Base-by-base conservation (phyloP, 2,888 invertebrate species). In the Zonitis immaculata region DNA sequence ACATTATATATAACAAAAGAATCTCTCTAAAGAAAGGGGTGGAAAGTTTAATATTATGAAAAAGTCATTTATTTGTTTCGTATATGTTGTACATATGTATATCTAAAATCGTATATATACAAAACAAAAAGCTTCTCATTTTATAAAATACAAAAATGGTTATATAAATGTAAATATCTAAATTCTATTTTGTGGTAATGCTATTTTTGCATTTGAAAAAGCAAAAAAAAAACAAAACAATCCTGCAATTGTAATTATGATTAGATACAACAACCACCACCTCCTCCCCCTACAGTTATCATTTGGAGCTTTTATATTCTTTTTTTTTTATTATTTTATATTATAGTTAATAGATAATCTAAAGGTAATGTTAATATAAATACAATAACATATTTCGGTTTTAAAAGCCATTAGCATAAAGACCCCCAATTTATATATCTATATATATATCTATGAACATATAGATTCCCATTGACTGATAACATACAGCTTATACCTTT, bases 61-160 rank as follows among this genome's bases (percentile, higher is more conserved):
- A 55, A 55, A 62, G 61, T 64, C 60, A 58, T 60, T 64, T 58
- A 60, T 63, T 57, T 57, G 54, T 53, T 48, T 57, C 32, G 57
- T n/a, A n/a, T n/a, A n/a, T n/a, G n/a, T n/a, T n/a, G n/a, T n/a
- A n/a, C n/a, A n/a, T n/a, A n/a, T n/a, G n/a, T n/a, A n/a, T n/a
- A n/a, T n/a, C n/a, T n/a, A n/a, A n/a, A n/a, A n/a, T n/a, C n/a
- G 55, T 61, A 57, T 58, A 55, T 32, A 14, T 51, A 51, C 62
- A 60, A 64, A 64, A 62, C 61, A 61, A 51, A 58, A 56, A 62
- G 62, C 44, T 30, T 42, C 42, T 22, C 46, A n/a, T 54, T 51
- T 32, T 32, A 3, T 32, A 32, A 14, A 32, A 14, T 8, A 32
- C 3, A 25, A 25, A 25, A 5, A 25, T 6, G 25, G 7, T 8